Conservation (phyloP, 2,113 vertebrate genomes). For the Connochaetes taurinus region DNA sequence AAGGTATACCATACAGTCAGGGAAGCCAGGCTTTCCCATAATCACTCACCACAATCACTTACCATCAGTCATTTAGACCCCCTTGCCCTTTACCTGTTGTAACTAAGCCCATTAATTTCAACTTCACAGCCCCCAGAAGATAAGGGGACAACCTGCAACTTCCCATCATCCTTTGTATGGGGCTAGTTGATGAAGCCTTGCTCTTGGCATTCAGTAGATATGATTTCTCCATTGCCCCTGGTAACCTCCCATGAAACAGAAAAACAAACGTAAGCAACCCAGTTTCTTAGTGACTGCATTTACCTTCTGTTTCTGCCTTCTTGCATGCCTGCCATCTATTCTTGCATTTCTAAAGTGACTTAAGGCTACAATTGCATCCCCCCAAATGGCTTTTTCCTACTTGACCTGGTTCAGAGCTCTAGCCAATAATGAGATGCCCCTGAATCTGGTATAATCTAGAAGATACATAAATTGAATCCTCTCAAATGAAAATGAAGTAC, state of each 20-base stretch:
- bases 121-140: neutral
- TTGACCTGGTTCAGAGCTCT: neutral
- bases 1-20: neutral
- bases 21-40: neutral
- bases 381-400: neutral
- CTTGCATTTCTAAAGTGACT: neutral
- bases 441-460: neutral
- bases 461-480: neutral
- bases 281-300: neutral
- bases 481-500: neutral
- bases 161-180: neutral
- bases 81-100: neutral
- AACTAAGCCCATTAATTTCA: neutral
- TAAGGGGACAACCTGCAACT: rapidly evolving
- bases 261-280: neutral
- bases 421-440: neutral
- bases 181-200: neutral
- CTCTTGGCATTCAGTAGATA: neutral
- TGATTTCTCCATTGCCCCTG: neutral
- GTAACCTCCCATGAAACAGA: neutral
- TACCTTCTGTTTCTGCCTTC: too few species aligned
- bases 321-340: neutral
- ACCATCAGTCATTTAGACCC: neutral
- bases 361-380: neutral
- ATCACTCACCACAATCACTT: neutral